Conservation (phyloP, 2,113 vertebrate genomes). For the Hirundichthys speculiger region DNA sequence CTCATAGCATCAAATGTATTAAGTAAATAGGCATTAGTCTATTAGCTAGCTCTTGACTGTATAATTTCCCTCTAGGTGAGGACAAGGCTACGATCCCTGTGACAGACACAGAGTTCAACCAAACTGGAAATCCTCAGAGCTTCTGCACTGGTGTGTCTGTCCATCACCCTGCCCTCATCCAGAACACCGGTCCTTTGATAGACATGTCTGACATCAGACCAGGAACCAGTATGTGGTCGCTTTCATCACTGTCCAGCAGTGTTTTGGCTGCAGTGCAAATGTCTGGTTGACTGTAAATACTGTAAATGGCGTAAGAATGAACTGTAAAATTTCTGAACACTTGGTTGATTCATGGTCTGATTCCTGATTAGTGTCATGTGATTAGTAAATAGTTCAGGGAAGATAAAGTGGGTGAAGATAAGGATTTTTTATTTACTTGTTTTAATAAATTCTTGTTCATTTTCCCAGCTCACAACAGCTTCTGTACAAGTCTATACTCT, state of each 20-base stretch:
- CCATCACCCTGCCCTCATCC: constrained; percentile 95
- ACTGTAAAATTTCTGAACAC: constrained; percentile 2
- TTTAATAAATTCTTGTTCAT: background rate
- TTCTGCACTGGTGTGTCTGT: constrained; percentile 97
- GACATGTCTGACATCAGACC: constrained; percentile 99
- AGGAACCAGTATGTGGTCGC: constrained; percentile 90
- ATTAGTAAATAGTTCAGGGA: background rate
- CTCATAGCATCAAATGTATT: background rate
- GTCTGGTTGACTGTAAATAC: background rate
- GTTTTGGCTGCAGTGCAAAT: constrained; percentile 1
- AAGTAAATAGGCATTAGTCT: background rate
- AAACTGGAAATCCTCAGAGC: constrained; percentile 96
- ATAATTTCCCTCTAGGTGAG: constrained; percentile 84
- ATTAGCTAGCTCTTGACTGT: background rate
- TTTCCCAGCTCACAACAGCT: background rate
- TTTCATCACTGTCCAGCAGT: constrained; percentile 7
- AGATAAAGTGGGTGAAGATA: too few species aligned
- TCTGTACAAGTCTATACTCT: background rate
- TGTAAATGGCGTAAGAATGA: background rate
- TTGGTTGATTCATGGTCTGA: background rate
- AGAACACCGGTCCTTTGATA: constrained; percentile 97
- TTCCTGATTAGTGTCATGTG: background rate
- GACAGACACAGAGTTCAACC: constrained; percentile 96
- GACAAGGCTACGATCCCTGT: constrained; percentile 98
- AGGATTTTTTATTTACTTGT: background rate